Evolutionary conservation across 2,797 vertebrate genomes (phyloP).

Genomic region (Onychomys torridus): DNA sequence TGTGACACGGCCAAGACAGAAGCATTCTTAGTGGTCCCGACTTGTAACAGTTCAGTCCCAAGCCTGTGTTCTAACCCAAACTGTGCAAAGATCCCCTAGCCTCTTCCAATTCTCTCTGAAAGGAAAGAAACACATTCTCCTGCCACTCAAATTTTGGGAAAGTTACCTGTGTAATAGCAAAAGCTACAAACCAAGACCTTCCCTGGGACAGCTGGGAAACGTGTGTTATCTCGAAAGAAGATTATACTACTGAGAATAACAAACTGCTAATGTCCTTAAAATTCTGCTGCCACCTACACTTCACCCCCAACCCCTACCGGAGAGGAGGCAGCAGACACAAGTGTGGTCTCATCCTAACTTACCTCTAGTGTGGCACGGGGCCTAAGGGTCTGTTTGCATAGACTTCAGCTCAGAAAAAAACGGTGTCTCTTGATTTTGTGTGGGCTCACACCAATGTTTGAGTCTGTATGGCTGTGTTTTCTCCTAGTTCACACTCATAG

Average conservation of each 20-base stretch:
- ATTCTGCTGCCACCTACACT: background rate
- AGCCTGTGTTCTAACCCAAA: background rate
- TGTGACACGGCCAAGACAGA: background rate
- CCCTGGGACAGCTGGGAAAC: background rate
- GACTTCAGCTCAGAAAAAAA: constrained; percentile 36
- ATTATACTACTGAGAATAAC: background rate
- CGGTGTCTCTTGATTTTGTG: background rate
- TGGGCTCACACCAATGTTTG: background rate
- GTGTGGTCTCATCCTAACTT: background rate
- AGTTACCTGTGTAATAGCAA: background rate
- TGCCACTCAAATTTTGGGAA: background rate
- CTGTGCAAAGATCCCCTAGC: background rate
- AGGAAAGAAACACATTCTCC: background rate
- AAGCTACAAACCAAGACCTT: constrained; percentile 14
- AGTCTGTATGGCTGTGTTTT: constrained; percentile 35
- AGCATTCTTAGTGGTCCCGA: background rate
- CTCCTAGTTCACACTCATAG: background rate
- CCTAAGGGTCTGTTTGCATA: background rate
- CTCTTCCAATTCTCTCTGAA: background rate
- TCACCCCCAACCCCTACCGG: background rate
- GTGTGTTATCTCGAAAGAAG: background rate
- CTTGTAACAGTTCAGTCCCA: background rate
- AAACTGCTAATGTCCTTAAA: background rate
- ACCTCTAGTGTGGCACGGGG: background rate
- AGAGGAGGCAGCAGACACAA: background rate